phyloP scores from a whole-genome alignment of 2,113 vertebrate genomes.

The Myrmophylax atrothorax region DNA sequence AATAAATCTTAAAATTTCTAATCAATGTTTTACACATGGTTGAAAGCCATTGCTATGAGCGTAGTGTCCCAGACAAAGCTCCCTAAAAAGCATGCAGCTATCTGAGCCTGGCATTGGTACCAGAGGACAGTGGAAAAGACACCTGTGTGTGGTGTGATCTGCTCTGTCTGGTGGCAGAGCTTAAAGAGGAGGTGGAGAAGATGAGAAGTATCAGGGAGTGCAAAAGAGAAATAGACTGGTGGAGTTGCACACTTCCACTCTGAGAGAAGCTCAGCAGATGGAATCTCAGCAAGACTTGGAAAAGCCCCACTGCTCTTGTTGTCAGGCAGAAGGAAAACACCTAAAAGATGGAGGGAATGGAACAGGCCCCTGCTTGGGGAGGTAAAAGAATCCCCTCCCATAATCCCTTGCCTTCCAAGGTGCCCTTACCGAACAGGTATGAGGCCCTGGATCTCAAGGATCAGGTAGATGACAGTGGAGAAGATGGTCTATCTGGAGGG shows the following conservation, averaged over 20 bases:
- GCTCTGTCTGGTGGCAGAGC: neutral
- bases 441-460: neutral
- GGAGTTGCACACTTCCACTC: neutral
- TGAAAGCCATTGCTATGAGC: neutral
- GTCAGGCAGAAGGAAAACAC: neutral
- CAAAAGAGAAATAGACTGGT: neutral
- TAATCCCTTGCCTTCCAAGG: neutral
- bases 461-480: neutral
- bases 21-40: neutral
- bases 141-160: neutral
- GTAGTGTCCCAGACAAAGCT: neutral
- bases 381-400: neutral
- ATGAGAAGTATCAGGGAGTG: neutral
- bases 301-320: neutral
- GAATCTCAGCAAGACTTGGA: neutral
- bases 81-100: accelerated
- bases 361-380: neutral
- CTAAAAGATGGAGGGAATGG: neutral
- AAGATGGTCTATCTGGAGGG: neutral
- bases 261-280: neutral
- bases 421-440: too few relatives aligned
- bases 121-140: neutral
- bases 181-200: neutral
- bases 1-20: neutral
- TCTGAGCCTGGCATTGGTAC: neutral